These are phyloP conservation scores for Microtus pennsylvanicus DNA, from an alignment of 2,113 vertebrate species.

Conservation along the genomic window DNA sequence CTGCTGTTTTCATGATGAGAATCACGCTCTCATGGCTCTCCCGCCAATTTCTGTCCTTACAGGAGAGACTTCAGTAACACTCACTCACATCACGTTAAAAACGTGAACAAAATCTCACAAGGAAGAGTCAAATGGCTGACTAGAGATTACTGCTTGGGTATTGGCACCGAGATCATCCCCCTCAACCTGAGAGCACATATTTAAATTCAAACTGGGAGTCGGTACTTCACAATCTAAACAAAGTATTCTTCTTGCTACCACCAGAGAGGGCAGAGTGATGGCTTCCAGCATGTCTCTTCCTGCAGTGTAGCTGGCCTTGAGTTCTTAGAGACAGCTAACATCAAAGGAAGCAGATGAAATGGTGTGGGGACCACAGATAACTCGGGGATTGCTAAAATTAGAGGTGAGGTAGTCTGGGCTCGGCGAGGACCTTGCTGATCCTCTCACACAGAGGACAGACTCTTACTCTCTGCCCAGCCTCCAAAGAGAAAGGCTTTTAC, in stretches of 20 bases:
- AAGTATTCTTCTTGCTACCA: neutral
- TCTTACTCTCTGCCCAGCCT: neutral
- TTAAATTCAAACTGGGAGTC: neutral
- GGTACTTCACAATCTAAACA: neutral
- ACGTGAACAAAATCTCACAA: constrained; percentile 50
- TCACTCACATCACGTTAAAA: constrained; percentile 2
- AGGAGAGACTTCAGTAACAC: neutral
- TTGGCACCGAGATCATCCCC: neutral
- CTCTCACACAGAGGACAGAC: neutral
- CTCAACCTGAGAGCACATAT: neutral
- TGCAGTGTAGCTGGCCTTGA: constrained; percentile 52
- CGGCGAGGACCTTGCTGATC: neutral
- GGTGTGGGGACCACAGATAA: constrained; percentile 73
- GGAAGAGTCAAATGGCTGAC: neutral
- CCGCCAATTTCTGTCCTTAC: neutral
- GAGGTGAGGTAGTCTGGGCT: neutral
- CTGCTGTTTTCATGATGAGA: constrained; percentile 34
- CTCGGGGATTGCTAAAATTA: constrained; percentile 70
- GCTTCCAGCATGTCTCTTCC: constrained; percentile 35
- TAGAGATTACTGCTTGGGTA: neutral
- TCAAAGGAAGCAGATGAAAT: constrained; percentile 67
- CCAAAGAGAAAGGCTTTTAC: neutral
- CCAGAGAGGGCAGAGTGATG: neutral
- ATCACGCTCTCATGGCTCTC: neutral
- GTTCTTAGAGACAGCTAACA: constrained; percentile 27